Conservation (phyloP, 2,888 invertebrate genomes). For the Agriotes lineatus region DNA sequence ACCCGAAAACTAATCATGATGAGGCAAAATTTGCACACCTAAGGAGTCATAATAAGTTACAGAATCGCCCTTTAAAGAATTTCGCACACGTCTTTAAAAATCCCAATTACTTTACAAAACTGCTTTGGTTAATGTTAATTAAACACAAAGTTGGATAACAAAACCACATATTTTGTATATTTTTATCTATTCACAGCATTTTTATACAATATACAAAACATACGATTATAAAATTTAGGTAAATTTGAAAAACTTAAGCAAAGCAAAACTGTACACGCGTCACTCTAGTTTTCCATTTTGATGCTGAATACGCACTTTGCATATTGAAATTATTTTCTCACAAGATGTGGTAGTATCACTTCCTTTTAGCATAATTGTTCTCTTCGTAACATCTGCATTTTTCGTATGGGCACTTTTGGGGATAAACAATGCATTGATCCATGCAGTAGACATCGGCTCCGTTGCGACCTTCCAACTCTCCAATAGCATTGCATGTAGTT, state of each 20-base stretch:
- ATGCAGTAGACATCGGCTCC: conserved; percentile 89
- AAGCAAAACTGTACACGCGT: conserved; percentile 29
- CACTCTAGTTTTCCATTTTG: conserved; percentile 19
- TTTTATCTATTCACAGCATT: conserved; percentile 8
- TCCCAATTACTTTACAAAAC: no score
- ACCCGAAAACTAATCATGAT: no score
- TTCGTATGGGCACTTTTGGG: conserved; percentile 64
- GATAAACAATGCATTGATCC: conserved; percentile 87
- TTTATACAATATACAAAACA: conserved; percentile 7
- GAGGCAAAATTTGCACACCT: no score
- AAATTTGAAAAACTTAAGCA: conserved; percentile 14
- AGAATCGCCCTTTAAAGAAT: no score
- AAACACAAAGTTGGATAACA: no score
- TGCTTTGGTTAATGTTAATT: no score
- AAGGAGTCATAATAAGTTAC: no score
- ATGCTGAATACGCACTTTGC: not conserved
- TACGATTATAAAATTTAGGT: not conserved
- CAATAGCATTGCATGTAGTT: conserved; percentile 84
- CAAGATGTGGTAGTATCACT: no score
- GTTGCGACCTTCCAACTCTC: conserved; percentile 77
- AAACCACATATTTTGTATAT: not conserved
- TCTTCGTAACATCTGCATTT: conserved; percentile 39
- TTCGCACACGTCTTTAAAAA: no score
- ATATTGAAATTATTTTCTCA: not conserved
- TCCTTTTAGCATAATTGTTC: not conserved